Evolutionary conservation across 2,888 invertebrate genomes (phyloP), one percentile per base, ranked within the genome.

Genomic region (Acanthosepion esculentum): DNA sequence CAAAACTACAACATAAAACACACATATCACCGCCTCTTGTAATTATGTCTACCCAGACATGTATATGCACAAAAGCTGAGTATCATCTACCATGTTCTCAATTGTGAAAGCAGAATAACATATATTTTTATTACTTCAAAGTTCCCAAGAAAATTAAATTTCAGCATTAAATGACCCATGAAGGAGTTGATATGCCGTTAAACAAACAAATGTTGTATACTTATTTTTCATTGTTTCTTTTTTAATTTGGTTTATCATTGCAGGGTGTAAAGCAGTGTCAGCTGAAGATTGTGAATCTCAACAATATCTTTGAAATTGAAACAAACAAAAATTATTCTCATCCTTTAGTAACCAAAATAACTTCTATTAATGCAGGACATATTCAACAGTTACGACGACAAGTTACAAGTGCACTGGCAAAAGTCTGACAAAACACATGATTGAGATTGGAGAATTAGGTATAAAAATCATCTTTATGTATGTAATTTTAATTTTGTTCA

Each of bases 281-380:
- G 26, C 15, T 93, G 29, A 93, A 93, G 93, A 50, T 93, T 53
- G 93, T 93, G 18, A 93, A 93, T 29, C 53, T 93, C 20, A n/a
- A 33, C 53, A 53, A 33, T 26, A 93, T 93, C 29, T 93, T 93
- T 48, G 93, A 93, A n/a, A 93, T 93, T 93, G 93, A 93, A 93
- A 93, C 20, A 12, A 93, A 93, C 53, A 12, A 93, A 48, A 93
- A 29, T 29, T 93, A 93, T 26, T 50, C 93, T 7, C 48, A 93
- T 48, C 93, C 93, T 18, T 7, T 93, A 18, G 93, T 93, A 29
- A 93, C 93, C 0, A 93, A 93, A 50, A 93, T 93, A 29, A 48
- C 48, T 18, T 33, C 50, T 18, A 93, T 93, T 20, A 93, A 48
- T 93, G 53, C 93, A 10, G 93, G 53, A 50, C 48, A 53, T 93